Evolutionary conservation across 1,140 invertebrate genomes (phyloP).

Genomic region (Drosophila melanica): DNA sequence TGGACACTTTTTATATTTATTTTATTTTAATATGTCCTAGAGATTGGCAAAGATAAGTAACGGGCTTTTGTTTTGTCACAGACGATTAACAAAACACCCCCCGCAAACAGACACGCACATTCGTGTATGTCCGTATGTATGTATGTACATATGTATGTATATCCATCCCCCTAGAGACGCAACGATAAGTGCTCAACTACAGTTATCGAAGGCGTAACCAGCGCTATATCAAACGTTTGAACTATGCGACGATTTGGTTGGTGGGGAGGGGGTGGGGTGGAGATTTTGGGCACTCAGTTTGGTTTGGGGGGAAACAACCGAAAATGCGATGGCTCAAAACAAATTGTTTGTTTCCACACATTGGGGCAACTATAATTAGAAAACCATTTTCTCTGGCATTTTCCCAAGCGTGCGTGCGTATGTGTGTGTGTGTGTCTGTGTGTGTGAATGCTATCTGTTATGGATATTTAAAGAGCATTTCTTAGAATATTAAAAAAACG

Average conservation of each 20-base stretch:
- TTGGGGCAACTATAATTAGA: conserved; percentile 55
- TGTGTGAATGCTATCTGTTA: conserved; percentile 24
- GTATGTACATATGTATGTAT: neutral
- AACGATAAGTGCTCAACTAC: conserved; percentile 13
- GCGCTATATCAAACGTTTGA: conserved; percentile 16
- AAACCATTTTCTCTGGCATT: conserved; percentile 44
- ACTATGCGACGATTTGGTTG: neutral
- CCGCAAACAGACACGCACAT: neutral
- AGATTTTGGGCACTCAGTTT: neutral
- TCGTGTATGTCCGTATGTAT: neutral
- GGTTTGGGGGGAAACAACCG: conserved; percentile 12
- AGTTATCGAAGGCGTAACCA: conserved; percentile 26
- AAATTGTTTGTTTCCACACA: conserved; percentile 46
- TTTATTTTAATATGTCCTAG: neutral
- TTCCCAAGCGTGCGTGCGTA: conserved; percentile 22
- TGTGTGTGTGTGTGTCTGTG: conserved; percentile 2
- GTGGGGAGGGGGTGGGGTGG: neutral
- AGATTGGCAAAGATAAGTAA: conserved; percentile 36
- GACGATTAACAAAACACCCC: conserved; percentile 16
- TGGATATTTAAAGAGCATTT: conserved; percentile 33
- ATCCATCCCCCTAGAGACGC: conserved; percentile 19
- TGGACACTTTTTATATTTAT: conserved; percentile 1
- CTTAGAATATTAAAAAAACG: conserved; percentile 15
- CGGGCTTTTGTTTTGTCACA: conserved; percentile 24
- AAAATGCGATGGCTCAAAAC: conserved; percentile 29